Evolutionary conservation across 2,797 vertebrate species (phyloP), one percentile per base, ranked within the genome.

Genomic region (Leuciscus waleckii): DNA sequence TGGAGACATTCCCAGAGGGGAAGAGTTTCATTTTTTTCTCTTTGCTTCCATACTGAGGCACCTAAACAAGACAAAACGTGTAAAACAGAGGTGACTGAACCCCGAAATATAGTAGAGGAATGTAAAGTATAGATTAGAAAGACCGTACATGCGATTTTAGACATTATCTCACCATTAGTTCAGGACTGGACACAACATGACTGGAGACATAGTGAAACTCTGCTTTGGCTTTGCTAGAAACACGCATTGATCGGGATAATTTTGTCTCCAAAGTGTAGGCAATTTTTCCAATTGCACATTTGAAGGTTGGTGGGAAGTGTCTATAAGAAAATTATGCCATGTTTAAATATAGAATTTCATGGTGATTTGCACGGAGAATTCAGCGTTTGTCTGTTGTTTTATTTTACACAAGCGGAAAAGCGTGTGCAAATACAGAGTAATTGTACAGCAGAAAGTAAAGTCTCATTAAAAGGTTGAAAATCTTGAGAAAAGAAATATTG

Each of bases 1-100:
- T 95, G 54, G 90, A 56, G 17, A 95, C 90, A n/a, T 81, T 90
- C 87, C 94, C 94, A 43, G 94, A 95, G 37, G n/a, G 89, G 70
- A 95, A 91, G 37, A 94, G 0, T 1, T 85, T 93, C 86, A 93
- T 85, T 88, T 92, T 93, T 85, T 95, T 95, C 79, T 93, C 91
- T 86, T 89, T 94, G 2, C 85, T 84, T 3, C 90, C 91, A 6
- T 93, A 91, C 75, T 95, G 93, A 32, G 95, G 93, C 2, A 0
- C 41, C 95, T 95, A 84, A 83, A 92, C 79, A 51, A 86, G 70
- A 78, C 87, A 79, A 41, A 23, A 87, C 7, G 85, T 41, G 29
- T 6, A 35, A 39, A 17, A 79, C 1, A 13, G 10, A 68, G 46
- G 46, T 2, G 74, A 71, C 5, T 4, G 46, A 54, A 8, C 3